Conservation (phyloP, 2,797 vertebrate genomes). For the Vespertilio murinus region DNA sequence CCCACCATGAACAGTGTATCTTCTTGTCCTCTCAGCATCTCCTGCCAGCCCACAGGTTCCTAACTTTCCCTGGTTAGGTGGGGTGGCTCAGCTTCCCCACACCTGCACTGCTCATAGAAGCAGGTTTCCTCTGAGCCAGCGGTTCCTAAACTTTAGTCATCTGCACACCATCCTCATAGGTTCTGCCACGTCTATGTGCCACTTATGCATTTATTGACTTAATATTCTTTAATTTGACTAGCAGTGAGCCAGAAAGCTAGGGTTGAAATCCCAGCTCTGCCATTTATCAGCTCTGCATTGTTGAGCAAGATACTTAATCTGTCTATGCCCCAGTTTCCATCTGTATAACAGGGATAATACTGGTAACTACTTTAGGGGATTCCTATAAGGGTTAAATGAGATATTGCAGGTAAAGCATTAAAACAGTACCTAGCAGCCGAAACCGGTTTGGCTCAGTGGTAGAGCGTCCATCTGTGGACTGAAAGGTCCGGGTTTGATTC, state of each 20-base stretch:
- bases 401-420: background rate
- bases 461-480: no score
- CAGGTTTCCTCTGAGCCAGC: background rate
- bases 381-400: background rate
- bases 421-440: background rate
- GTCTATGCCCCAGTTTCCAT: slow-evolving; percentile 6
- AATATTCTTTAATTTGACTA: background rate
- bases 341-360: background rate
- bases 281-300: background rate
- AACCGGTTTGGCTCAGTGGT: no score
- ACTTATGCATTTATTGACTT: background rate
- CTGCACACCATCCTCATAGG: background rate
- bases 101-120: background rate
- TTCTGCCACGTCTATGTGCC: background rate
- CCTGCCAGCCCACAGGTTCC: background rate
- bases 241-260: background rate
- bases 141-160: background rate
- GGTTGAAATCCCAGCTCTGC: background rate
- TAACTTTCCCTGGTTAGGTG: background rate
- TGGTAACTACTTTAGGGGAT: background rate
- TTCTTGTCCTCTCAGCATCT: accelerated
- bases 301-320: background rate
- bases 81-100: background rate
- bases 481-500: no score
- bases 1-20: background rate